A percentile compares a stretch with the other conserved stretches of the same genome.
These are phyloP conservation scores for Scomber japonicus DNA, from an alignment of 2,113 vertebrate species.

Conservation along the genomic window DNA sequence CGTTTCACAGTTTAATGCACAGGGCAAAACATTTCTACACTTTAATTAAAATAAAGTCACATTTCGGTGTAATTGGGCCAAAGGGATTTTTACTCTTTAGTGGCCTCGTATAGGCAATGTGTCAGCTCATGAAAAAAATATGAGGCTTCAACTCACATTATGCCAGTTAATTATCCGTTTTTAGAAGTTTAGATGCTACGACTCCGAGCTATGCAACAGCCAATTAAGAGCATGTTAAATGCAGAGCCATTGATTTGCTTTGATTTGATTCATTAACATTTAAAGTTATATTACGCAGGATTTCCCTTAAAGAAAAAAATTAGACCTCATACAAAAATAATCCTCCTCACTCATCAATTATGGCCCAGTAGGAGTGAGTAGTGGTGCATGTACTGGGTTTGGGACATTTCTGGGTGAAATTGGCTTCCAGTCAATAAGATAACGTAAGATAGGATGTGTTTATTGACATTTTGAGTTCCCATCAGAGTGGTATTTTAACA, in stretches of 20 bases:
- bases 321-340: no score
- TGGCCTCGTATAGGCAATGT: background rate
- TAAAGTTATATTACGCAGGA: background rate
- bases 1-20: background rate
- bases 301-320: no score
- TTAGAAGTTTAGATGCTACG: background rate
- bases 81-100: background rate
- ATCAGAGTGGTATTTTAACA: no score
- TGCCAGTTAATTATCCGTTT: slow-evolving; percentile 6
- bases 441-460: no score
- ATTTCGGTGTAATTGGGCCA: slow-evolving; percentile 2
- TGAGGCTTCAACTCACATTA: background rate
- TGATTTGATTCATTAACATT: slow-evolving; percentile 9
- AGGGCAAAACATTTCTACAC: background rate
- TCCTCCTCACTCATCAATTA: no score
- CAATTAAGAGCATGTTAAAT: slow-evolving; percentile 12
- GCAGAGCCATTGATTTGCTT: background rate
- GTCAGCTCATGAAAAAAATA: background rate
- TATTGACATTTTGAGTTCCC: no score
- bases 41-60: background rate
- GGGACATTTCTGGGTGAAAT: no score
- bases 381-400: no score
- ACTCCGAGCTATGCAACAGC: background rate
- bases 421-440: no score
- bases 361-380: no score